Evolutionary conservation across 92 coral and sea anemone species (phyloP).

Genomic region (Palythoa grandiflora): DNA sequence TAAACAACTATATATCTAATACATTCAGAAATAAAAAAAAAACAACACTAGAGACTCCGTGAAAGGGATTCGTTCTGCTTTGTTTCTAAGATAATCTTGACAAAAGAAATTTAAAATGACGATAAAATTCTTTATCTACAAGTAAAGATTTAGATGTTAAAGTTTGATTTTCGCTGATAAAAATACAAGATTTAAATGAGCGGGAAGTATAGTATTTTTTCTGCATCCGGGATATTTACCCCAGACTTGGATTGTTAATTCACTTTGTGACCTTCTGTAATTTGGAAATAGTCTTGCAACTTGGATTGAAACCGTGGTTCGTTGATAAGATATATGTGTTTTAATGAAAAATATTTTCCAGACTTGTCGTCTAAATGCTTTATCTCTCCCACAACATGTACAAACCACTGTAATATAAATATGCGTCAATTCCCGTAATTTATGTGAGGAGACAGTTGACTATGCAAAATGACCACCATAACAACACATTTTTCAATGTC

Average conservation of each 20-base stretch:
- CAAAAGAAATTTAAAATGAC: background rate
- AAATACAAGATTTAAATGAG: background rate
- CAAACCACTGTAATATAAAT: background rate
- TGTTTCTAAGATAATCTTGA: background rate
- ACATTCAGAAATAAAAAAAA: background rate
- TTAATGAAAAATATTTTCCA: background rate
- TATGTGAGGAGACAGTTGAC: background rate
- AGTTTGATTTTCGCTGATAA: background rate
- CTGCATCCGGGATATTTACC: no score
- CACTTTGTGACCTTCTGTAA: no score
- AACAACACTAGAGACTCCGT: background rate
- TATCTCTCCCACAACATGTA: slow-evolving; percentile 3
- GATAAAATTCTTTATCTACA: background rate
- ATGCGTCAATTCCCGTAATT: background rate
- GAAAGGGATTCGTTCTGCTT: background rate
- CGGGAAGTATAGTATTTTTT: no score
- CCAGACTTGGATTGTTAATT: no score
- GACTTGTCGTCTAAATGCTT: slow-evolving; percentile 27
- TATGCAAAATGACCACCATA: background rate
- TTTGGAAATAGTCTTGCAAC: no score
- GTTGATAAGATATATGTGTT: background rate
- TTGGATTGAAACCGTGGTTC: background rate
- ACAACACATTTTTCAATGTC: background rate
- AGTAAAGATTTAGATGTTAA: background rate
- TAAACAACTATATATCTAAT: background rate